Percentiles rank a stretch among this genome's conserved stretches.
These are phyloP conservation scores for Bergia puertoricense DNA, from an alignment of 92 coral and sea anemone genomes.

Conservation along the genomic window DNA sequence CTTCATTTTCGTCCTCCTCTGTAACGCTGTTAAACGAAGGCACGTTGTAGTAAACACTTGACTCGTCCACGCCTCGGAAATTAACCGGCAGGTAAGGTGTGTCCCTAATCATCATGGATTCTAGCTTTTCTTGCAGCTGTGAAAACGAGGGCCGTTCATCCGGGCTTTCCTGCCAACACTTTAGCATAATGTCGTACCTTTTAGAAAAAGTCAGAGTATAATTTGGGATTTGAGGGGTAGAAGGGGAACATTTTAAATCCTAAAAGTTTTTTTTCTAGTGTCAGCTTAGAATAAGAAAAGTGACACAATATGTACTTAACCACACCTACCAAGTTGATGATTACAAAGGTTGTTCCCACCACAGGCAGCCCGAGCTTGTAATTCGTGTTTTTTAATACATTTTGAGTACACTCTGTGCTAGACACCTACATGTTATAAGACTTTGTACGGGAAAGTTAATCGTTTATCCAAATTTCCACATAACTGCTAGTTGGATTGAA, in stretches of 20 bases:
- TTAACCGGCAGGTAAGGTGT: slow-evolving; percentile 74
- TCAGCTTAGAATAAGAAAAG: no score
- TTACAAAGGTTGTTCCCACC: no score
- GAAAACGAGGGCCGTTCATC: slow-evolving; percentile 70
- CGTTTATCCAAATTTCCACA: no score
- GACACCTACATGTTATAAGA: no score
- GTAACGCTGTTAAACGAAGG: slow-evolving; percentile 78
- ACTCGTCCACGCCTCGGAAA: slow-evolving; percentile 76
- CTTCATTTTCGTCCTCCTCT: slow-evolving; percentile 43
- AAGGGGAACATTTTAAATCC: background rate
- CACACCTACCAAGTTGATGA: no score
- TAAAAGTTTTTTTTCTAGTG: no score
- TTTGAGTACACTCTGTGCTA: no score
- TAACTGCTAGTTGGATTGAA: no score
- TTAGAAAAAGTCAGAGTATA: background rate
- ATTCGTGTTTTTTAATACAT: no score
- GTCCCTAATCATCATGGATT: slow-evolving; percentile 76
- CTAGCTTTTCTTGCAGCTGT: slow-evolving; percentile 59
- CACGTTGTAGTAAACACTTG: slow-evolving; percentile 80
- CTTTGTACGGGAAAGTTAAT: no score
- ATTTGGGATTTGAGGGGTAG: background rate
- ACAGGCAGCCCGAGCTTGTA: no score
- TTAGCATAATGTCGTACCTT: slow-evolving; percentile 70
- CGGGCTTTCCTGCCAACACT: slow-evolving; percentile 74
- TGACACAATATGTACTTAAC: no score